phyloP scores from a whole-genome alignment of 2,113 vertebrate genomes.

The Eulemur macaco region DNA sequence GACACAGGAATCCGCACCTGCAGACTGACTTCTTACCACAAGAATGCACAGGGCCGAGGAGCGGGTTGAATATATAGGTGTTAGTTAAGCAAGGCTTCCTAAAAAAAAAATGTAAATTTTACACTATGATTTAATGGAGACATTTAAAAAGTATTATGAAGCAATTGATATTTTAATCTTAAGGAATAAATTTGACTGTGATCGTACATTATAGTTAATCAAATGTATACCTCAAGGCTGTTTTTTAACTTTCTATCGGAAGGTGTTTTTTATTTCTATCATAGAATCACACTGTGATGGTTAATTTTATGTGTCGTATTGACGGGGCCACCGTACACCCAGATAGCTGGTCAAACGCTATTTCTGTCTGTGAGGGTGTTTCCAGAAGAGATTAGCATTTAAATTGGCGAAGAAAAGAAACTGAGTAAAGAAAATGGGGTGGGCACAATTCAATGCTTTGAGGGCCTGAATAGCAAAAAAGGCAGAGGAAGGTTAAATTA shows the following conservation, averaged over 20 bases:
- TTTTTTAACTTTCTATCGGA: background rate
- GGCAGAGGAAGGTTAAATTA: background rate
- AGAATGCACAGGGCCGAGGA: background rate
- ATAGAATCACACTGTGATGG: background rate
- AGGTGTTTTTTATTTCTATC: background rate
- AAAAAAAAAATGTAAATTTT: background rate
- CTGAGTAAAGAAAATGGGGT: background rate
- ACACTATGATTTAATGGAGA: background rate
- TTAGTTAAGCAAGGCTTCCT: background rate
- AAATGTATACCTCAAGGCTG: background rate
- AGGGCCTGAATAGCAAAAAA: background rate
- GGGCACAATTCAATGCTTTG: background rate
- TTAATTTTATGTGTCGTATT: background rate
- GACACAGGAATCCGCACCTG: accelerated
- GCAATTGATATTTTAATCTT: background rate
- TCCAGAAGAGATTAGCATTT: background rate
- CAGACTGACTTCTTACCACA: background rate
- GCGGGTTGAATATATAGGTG: background rate
- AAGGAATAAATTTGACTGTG: background rate
- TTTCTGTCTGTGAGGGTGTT: background rate
- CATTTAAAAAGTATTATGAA: background rate
- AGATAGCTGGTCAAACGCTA: background rate
- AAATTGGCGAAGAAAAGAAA: background rate
- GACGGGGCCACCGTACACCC: background rate
- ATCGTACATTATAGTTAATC: background rate